Conservation (phyloP, 2,888 invertebrate genomes). For the Tryphoninae sp. region DNA sequence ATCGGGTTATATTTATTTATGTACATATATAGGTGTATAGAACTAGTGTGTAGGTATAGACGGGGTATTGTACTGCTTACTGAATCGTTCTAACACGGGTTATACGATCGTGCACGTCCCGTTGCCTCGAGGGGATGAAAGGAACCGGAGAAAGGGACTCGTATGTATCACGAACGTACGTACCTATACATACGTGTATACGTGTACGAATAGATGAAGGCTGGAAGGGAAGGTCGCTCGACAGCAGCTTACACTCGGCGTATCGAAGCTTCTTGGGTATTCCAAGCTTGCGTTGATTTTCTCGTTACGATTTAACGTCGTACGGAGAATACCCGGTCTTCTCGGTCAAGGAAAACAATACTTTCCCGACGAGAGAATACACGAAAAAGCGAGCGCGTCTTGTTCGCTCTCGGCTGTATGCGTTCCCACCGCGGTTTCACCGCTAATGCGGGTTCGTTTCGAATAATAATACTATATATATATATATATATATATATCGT, state of each 20-base stretch:
- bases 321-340: background rate
- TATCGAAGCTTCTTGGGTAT: conserved; percentile 42
- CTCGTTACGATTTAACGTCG: conserved; percentile 6
- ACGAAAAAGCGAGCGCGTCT: background rate
- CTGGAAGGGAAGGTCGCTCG: background rate
- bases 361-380: background rate
- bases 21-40: background rate
- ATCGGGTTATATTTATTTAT: conserved; percentile 1
- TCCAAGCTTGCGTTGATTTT: conserved; percentile 45
- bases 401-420: conserved; percentile 5
- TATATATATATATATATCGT: background rate
- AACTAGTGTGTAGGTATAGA: background rate
- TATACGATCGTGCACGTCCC: conserved; percentile 20
- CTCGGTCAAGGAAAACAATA: conserved; percentile 30
- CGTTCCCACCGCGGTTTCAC: background rate
- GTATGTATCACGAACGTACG: background rate
- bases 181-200: background rate
- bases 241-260: conserved; percentile 17
- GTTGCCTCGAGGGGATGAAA: conserved; percentile 27
- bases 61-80: conserved; percentile 22
- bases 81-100: conserved; percentile 26
- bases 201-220: background rate
- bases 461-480: background rate
- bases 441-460: background rate
- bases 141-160: conserved; percentile 9